Evolutionary conservation across 2,888 invertebrate genomes (phyloP), one percentile per base, ranked within the genome.

Genomic region (Folsomia candida): DNA sequence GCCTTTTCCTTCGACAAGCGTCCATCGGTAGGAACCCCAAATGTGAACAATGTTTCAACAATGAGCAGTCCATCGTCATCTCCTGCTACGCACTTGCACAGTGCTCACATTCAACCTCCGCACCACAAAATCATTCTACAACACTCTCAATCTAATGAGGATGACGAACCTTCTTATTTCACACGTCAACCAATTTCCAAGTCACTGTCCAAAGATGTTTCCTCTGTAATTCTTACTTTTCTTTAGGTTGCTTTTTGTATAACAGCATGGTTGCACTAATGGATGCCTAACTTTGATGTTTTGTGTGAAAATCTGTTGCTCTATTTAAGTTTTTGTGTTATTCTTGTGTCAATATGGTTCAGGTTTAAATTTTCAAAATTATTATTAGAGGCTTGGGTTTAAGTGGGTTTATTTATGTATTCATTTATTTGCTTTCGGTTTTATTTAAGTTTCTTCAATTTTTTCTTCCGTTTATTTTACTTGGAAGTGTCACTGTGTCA

Each of bases 1-100:
- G 92, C 92, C 62, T 93, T 94, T 85, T 88, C 89, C 68, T 93
- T 94, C 85, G 92, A 93, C 83, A 92, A 92, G 83, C 90, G 90
- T 84, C 85, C 87, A 63, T 89, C 78, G 68, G 74, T 76, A 60
- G 67, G 70, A 51, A 69, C 70, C 28, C 57, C 54, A 22, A 47
- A 67, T 27, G 58, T 68, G 25, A 51, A 24, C 29, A 60, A 29
- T 61, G 20, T 20, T 27, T 11, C 28, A 2, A 20, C 26, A n/a
- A 62, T 62, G 62, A 62, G 62, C 29, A 62, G 28, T 62, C 63
- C 67, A 22, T 59, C 70, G 60, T 54, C 65, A 27, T 59, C 71
- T 68, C 59, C 60, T 59, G 74, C 74, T 59, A 69, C 71, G 67
- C 71, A 68, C 63, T 66, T 74, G 67, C 64, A n/a, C 69, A 64